phyloP scores from a whole-genome alignment of 2,888 invertebrate genomes.

The Drosophila subquinaria region DNA sequence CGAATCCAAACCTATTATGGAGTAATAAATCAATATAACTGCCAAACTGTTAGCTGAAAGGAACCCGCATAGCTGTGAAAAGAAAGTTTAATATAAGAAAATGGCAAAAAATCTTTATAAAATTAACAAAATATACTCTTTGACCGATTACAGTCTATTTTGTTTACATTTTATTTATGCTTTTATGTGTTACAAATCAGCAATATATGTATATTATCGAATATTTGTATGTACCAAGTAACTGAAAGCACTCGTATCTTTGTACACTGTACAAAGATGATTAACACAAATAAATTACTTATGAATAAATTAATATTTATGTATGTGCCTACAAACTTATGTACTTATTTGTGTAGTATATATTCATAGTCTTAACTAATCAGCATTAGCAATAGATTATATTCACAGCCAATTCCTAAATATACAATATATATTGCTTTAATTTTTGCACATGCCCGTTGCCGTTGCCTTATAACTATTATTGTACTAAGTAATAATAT shows the following conservation, averaged over 20 bases:
- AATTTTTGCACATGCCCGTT: slow-evolving; percentile 52
- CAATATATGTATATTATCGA: slow-evolving; percentile 11
- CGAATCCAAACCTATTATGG: too few species aligned
- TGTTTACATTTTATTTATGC: slow-evolving; percentile 31
- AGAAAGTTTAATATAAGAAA: neutral
- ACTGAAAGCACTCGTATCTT: slow-evolving; percentile 47
- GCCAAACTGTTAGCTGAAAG: neutral
- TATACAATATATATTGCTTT: slow-evolving; percentile 50
- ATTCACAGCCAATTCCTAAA: slow-evolving; percentile 74
- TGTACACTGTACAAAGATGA: slow-evolving; percentile 19
- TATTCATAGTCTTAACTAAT: slow-evolving; percentile 16
- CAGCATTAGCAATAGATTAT: slow-evolving; percentile 30
- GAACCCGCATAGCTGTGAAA: neutral
- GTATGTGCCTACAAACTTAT: neutral
- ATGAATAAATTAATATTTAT: slow-evolving; percentile 1
- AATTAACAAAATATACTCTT: slow-evolving; percentile 24
- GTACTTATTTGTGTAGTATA: slow-evolving; percentile 1
- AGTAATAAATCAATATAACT: neutral
- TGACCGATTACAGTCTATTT: slow-evolving; percentile 29
- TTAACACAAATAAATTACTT: neutral
- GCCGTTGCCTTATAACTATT: slow-evolving; percentile 51
- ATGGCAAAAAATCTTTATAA: neutral
- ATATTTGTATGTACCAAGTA: slow-evolving; percentile 27
- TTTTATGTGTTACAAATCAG: slow-evolving; percentile 16
- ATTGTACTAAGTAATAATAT: slow-evolving; percentile 55